Conservation (phyloP, 2,888 invertebrate species). For the Lasius fuliginosus region DNA sequence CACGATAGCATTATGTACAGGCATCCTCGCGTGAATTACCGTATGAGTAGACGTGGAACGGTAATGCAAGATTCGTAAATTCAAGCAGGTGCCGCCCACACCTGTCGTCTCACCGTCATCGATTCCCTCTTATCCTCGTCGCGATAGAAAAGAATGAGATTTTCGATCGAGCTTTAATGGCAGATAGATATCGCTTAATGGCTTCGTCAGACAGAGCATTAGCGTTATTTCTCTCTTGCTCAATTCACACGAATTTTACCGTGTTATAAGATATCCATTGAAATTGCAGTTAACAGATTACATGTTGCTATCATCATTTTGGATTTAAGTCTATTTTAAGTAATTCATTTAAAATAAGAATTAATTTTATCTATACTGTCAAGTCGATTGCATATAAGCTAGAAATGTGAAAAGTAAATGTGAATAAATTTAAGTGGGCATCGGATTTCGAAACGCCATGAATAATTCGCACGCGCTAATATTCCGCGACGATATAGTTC, state of each 20-base stretch:
- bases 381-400: slow-evolving; percentile 7
- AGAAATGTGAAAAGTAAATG: slow-evolving; percentile 22
- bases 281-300: background rate
- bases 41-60: slow-evolving; percentile 51
- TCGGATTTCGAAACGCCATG: slow-evolving; percentile 6
- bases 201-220: background rate
- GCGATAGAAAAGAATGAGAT: slow-evolving; percentile 48
- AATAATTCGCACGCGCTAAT: slow-evolving; percentile 18
- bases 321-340: background rate
- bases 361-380: slow-evolving; percentile 25
- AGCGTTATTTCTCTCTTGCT: background rate
- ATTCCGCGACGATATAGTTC: slow-evolving; percentile 28
- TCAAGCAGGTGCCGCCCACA: slow-evolving; percentile 80
- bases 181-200: background rate
- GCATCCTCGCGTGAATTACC: slow-evolving; percentile 35
- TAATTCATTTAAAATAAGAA: background rate
- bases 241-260: background rate
- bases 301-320: background rate
- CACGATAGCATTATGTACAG: background rate
- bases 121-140: slow-evolving; percentile 34
- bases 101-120: slow-evolving; percentile 74
- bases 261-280: background rate
- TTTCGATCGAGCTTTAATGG: background rate
- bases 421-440: slow-evolving; percentile 11
- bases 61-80: slow-evolving; percentile 73